Evolutionary conservation across 2,888 invertebrate genomes (phyloP), one percentile per base, ranked within the genome.

Genomic region (Lithophane ornitopus): DNA sequence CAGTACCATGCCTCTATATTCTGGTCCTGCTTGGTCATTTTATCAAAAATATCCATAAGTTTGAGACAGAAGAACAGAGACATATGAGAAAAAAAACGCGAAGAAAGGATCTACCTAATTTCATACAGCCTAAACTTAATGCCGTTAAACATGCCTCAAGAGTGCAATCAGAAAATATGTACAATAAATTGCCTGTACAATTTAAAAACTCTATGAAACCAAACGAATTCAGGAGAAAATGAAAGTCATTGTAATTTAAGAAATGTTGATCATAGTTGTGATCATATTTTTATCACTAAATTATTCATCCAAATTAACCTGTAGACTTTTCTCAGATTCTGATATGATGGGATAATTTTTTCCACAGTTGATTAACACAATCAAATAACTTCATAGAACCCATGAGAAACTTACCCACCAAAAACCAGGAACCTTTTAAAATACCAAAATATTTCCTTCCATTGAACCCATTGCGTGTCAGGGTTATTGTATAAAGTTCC

Each of bases 381-480:
- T n/a, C 59, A 26, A 41, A 73, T 16, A 61, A 11, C 16, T 26
- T 14, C 3, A n/a, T 0, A 59, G n/a, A 67, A n/a, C 70, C 69
- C 75, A 79, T 74, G 70, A 69, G 59, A 79, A 70, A n/a, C 19
- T 3, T 59, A 44, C 34, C 59, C 26, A 61, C 41, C 6, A 4
- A 41, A 46, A 77, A 28, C 28, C 56, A 52, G 76, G 67, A 75
- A 69, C 56, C 54, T 65, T 65, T 54, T 66, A 67, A 75, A 70
- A 80, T 76, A 72, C 49, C 73, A 52, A 66, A 62, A 78, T 56
- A 77, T 67, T 72, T 71, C 73, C 59, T 46, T 28, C 70, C 61
- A 77, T 26, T 61, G 67, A 61, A 54, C 65, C 63, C 58, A 58
- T 91, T 87, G 90, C 91, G 90, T 91, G 91, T 70, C n/a, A 62